Evolutionary conservation across 2,113 vertebrate species (phyloP).

Genomic region (Pagrus major): DNA sequence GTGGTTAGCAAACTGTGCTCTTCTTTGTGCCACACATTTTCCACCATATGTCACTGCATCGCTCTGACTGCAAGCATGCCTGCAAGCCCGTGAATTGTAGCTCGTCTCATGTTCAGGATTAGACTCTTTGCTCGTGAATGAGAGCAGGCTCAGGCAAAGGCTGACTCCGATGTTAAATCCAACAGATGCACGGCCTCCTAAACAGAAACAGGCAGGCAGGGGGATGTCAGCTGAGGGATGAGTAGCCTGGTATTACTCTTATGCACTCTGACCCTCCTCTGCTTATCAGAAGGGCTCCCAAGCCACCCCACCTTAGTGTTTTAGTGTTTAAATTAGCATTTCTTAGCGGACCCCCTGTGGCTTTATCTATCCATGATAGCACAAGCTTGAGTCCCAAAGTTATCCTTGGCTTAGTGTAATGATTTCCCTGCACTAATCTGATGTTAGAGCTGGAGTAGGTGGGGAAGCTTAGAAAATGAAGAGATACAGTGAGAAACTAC

Average conservation of each 20-base stretch:
- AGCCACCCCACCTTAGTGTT: slow-evolving; percentile 17
- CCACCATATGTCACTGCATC: slow-evolving; percentile 46
- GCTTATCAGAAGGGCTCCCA: slow-evolving; percentile 24
- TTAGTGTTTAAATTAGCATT: slow-evolving; percentile 67
- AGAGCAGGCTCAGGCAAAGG: background rate
- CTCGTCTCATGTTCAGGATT: slow-evolving; percentile 17
- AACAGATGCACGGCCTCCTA: slow-evolving; percentile 31
- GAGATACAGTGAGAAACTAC: slow-evolving; percentile 12
- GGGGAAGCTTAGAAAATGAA: slow-evolving; percentile 38
- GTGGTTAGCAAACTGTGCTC: slow-evolving; percentile 12
- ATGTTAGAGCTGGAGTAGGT: slow-evolving; percentile 60
- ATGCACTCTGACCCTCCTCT: slow-evolving; percentile 26
- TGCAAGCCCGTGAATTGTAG: background rate
- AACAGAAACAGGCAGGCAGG: slow-evolving; percentile 18
- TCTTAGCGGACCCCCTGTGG: slow-evolving; percentile 47
- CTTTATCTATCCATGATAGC: slow-evolving; percentile 49
- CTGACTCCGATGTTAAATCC: background rate
- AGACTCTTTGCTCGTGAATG: slow-evolving; percentile 19
- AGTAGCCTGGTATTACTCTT: background rate
- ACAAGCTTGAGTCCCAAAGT: slow-evolving; percentile 53
- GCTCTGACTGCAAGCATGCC: slow-evolving; percentile 15
- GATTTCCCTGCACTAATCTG: slow-evolving; percentile 65
- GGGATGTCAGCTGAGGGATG: background rate
- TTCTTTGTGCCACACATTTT: slow-evolving; percentile 45
- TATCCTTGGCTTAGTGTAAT: slow-evolving; percentile 63